A percentile compares a stretch with the other conserved stretches of the same genome.
Evolutionary conservation across 1,140 invertebrate genomes (phyloP).

Genomic region (Bombyx mandarina): DNA sequence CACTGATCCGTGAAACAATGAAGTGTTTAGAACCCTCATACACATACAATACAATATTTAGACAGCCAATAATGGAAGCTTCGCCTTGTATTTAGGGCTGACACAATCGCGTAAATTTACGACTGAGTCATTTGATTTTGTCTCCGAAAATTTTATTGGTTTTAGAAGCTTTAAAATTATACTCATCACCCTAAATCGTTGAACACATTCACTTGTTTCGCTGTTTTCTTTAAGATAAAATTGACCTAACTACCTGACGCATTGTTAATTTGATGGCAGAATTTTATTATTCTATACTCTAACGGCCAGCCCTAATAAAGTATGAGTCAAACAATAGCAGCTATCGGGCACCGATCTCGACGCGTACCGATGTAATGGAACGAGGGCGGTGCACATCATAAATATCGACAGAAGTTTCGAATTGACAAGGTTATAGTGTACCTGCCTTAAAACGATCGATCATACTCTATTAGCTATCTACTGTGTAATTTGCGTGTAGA

Average conservation of each 20-base stretch:
- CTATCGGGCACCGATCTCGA: conserved; percentile 23
- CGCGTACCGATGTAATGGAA: conserved; percentile 21
- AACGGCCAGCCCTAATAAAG: conserved; percentile 4
- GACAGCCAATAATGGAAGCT: conserved; percentile 28
- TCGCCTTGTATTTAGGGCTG: conserved; percentile 25
- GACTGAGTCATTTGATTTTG: not conserved
- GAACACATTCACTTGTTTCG: too few relatives aligned
- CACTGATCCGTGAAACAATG: conserved; percentile 29
- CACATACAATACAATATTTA: conserved; percentile 35
- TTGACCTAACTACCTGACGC: too few relatives aligned
- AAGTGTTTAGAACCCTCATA: conserved; percentile 22
- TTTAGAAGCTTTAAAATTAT: too few relatives aligned
- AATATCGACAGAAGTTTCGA: conserved; percentile 16
- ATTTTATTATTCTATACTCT: not conserved
- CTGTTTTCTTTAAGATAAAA: too few relatives aligned
- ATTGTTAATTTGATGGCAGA: not conserved
- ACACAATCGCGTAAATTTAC: too few relatives aligned
- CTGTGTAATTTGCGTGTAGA: too few relatives aligned
- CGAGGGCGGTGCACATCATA: conserved; percentile 17
- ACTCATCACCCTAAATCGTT: too few relatives aligned
- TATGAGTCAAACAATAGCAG: conserved; percentile 23
- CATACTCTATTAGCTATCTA: not conserved
- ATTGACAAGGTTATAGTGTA: conserved; percentile 9
- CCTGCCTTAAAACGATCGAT: conserved; percentile 7
- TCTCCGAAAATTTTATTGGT: not conserved